phyloP scores from a whole-genome alignment of 2,113 vertebrate genomes.

The Chaetops frenatus region DNA sequence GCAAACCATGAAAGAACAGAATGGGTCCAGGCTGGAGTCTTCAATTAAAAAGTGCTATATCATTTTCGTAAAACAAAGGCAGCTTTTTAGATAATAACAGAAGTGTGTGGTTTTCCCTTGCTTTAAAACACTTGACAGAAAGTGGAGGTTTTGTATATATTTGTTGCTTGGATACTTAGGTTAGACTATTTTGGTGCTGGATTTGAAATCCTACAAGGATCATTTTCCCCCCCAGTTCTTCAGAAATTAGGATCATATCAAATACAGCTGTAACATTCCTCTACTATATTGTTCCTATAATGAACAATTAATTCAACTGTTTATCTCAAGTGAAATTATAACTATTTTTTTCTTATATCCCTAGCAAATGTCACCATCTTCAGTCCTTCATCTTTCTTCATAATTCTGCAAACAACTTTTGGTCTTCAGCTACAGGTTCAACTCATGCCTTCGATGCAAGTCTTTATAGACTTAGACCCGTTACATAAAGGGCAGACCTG shows the following conservation, averaged over 20 bases:
- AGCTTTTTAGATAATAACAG: background rate
- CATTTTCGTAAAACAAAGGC: background rate
- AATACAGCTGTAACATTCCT: background rate
- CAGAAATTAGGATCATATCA: background rate
- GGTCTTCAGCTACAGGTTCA: slow-evolving; percentile 82
- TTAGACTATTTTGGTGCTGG: background rate
- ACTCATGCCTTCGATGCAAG: slow-evolving; percentile 84
- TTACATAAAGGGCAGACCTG: slow-evolving; percentile 73
- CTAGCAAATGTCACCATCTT: slow-evolving; percentile 81
- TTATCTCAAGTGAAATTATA: background rate
- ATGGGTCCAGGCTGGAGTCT: background rate
- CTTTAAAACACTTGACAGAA: background rate
- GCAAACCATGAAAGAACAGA: background rate
- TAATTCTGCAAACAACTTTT: slow-evolving; percentile 65
- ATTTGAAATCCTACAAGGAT: background rate
- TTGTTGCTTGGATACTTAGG: background rate
- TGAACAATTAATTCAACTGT: background rate
- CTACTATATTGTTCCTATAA: background rate
- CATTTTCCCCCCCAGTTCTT: background rate
- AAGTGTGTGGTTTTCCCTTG: background rate
- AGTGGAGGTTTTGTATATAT: background rate
- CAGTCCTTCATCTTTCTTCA: slow-evolving; percentile 84
- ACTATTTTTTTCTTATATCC: background rate
- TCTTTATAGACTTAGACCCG: slow-evolving; percentile 71
- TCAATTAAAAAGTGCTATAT: background rate